Evolutionary conservation across 2,113 vertebrate species (phyloP).

Genomic region (Lagenorhynchus albirostris): DNA sequence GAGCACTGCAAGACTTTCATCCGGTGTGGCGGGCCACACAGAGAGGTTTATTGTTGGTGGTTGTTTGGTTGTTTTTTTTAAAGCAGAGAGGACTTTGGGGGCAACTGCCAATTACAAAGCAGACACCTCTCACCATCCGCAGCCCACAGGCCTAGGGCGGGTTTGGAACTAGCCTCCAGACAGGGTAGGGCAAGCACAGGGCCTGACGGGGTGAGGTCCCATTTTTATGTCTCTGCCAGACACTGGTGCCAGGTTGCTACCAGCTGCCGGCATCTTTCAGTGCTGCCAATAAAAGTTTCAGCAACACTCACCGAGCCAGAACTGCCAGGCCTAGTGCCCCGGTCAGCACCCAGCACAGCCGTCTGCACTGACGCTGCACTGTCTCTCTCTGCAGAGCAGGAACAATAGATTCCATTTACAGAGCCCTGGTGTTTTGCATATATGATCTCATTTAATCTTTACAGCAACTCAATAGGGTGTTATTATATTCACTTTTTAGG

Average conservation of each 20-base stretch:
- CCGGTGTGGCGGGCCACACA: constrained; percentile 40
- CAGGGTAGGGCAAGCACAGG: constrained; percentile 1
- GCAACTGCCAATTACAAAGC: constrained; percentile 61
- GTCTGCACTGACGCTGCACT: background rate
- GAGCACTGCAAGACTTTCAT: background rate
- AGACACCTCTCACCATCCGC: constrained; percentile 29
- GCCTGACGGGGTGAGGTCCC: background rate
- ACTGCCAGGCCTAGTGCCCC: background rate
- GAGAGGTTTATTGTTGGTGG: constrained; percentile 25
- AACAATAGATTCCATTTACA: background rate
- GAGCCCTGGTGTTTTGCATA: background rate
- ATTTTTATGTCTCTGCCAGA: constrained; percentile 39
- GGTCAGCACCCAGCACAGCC: background rate
- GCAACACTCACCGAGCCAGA: constrained; percentile 37
- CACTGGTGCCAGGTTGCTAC: constrained; percentile 12
- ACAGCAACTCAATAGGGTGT: background rate
- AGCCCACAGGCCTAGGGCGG: constrained; percentile 28
- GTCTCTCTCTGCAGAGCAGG: background rate
- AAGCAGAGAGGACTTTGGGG: constrained; percentile 32
- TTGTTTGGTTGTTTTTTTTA: background rate
- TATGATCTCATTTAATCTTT: background rate
- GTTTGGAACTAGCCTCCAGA: constrained; percentile 44
- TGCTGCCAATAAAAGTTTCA: constrained; percentile 4
- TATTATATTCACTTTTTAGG: background rate
- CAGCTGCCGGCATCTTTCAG: constrained; percentile 36